These are phyloP conservation scores for Nerophis lumbriciformis DNA, from an alignment of 2,113 vertebrate genomes.

Conservation along the genomic window DNA sequence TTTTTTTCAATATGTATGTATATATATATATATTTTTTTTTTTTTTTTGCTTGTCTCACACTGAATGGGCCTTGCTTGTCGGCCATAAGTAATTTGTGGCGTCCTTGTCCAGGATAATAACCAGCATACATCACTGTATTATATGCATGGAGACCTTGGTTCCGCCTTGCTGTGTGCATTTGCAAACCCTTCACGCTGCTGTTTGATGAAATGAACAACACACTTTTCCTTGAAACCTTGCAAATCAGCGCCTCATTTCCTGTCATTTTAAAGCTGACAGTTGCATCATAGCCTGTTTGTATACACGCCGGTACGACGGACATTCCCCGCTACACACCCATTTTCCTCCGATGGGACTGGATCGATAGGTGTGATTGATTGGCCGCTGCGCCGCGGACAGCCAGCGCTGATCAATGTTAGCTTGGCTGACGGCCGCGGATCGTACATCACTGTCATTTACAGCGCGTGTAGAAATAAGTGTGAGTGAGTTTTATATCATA, in stretches of 20 bases:
- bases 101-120: constrained; percentile 6
- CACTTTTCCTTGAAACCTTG: not conserved
- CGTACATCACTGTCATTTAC: constrained; percentile 50
- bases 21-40: no score
- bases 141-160: constrained; percentile 5
- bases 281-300: constrained; percentile 36
- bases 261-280: constrained; percentile 31
- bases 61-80: not conserved
- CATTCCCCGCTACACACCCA: constrained; percentile 19
- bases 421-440: constrained; percentile 40
- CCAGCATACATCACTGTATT: constrained; percentile 1
- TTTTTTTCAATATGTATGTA: no score
- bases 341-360: constrained; percentile 31
- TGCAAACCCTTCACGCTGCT: constrained; percentile 6
- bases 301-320: constrained; percentile 23
- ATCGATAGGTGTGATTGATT: constrained; percentile 65
- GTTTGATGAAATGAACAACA: constrained; percentile 20
- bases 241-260: constrained; percentile 36
- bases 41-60: not conserved
- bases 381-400: constrained; percentile 40
- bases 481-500: constrained; percentile 31
- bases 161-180: constrained; percentile 7
- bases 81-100: not conserved
- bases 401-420: constrained; percentile 57
- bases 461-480: constrained; percentile 25